Conservation (phyloP, 2,797 vertebrate genomes). For the Choloepus didactylus region DNA sequence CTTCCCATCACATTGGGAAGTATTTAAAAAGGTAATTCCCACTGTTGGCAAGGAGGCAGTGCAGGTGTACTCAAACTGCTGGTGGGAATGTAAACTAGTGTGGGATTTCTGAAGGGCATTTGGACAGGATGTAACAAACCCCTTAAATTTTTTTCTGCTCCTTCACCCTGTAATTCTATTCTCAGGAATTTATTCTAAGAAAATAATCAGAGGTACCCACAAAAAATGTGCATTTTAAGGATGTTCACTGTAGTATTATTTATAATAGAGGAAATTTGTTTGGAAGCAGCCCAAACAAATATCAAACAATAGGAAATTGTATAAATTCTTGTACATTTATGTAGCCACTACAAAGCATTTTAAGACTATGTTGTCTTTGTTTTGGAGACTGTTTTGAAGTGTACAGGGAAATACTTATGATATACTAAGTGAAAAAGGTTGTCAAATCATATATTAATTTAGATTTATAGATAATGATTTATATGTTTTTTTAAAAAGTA, state of each 20-base stretch:
- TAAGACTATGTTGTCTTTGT: conserved; percentile 37
- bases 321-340: neutral
- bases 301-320: conserved; percentile 1
- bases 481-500: neutral
- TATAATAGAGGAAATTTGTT: conserved; percentile 15
- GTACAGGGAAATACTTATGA: neutral
- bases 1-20: neutral
- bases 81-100: neutral
- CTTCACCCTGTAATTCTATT: neutral
- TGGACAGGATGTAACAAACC: conserved; percentile 7
- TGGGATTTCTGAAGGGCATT: neutral
- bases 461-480: neutral
- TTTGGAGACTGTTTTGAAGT: conserved; percentile 37
- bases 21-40: neutral
- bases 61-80: neutral
- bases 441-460: conserved; percentile 7
- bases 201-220: neutral
- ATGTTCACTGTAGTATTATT: neutral
- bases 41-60: neutral
- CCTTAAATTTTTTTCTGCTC: neutral
- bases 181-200: conserved; percentile 30
- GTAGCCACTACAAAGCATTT: conserved; percentile 20
- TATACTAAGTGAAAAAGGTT: neutral
- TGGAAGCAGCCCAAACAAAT: conserved; percentile 6
- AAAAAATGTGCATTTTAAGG: neutral